phyloP scores from a whole-genome alignment of 2,888 invertebrate species.

The Drosophila multiciliata region DNA sequence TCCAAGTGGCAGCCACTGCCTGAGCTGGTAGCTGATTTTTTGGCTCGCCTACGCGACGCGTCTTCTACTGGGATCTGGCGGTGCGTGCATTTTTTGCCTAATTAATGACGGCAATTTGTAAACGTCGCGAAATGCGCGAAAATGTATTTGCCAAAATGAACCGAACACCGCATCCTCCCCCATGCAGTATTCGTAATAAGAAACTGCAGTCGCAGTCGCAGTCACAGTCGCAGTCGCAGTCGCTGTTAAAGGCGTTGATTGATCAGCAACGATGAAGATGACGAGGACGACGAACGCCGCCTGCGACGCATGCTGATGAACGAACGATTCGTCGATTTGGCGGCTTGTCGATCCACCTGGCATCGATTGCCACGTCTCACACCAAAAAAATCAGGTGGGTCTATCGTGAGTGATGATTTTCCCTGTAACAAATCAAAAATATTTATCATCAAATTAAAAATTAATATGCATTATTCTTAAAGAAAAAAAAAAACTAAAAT shows the following conservation, averaged over 20 bases:
- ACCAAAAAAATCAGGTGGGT: slow-evolving; percentile 11
- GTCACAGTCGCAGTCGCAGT: slow-evolving; percentile 37
- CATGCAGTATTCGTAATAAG: slow-evolving; percentile 63
- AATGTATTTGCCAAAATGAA: slow-evolving; percentile 77
- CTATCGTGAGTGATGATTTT: neutral
- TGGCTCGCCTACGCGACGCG: slow-evolving; percentile 67
- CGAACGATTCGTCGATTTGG: slow-evolving; percentile 46
- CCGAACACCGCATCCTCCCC: slow-evolving; percentile 8
- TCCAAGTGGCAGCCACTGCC: slow-evolving; percentile 17
- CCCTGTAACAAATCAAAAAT: slow-evolving; percentile 2
- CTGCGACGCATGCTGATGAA: slow-evolving; percentile 76
- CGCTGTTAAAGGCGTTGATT: slow-evolving; percentile 81
- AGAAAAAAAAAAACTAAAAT: no score
- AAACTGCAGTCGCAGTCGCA: slow-evolving; percentile 55
- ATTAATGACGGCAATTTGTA: slow-evolving; percentile 84
- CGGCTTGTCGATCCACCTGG: slow-evolving; percentile 30
- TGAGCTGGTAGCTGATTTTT: slow-evolving; percentile 68
- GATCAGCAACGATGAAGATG: slow-evolving; percentile 65
- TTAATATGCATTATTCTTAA: neutral
- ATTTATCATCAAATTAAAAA: no score
- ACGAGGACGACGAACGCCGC: slow-evolving; percentile 41
- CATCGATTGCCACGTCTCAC: slow-evolving; percentile 62
- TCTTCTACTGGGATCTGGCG: slow-evolving; percentile 24
- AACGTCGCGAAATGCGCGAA: slow-evolving; percentile 79
- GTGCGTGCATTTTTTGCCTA: slow-evolving; percentile 77